Conservation (phyloP, 2,888 invertebrate genomes). For the Ceratothoa steindachneri region DNA sequence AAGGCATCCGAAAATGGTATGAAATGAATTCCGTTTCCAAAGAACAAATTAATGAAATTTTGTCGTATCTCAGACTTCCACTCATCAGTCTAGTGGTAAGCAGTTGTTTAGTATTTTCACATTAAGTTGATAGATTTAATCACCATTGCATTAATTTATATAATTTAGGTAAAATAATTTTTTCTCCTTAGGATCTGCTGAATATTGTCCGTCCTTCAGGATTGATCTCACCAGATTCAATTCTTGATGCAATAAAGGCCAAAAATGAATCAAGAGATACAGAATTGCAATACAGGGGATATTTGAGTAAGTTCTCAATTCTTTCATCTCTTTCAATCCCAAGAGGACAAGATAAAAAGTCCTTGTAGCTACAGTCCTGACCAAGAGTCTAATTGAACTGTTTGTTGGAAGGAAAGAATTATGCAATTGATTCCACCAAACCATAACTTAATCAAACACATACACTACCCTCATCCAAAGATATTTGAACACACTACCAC, state of each 20-base stretch:
- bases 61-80: constrained; percentile 66
- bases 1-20: constrained; percentile 61
- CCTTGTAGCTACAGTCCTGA: not conserved
- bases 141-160: too few species aligned
- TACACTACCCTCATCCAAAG: too few species aligned
- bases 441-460: too few species aligned
- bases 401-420: too few species aligned
- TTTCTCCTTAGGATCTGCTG: constrained; percentile 81
- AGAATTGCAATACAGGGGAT: constrained; percentile 78
- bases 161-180: too few species aligned
- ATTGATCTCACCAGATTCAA: constrained; percentile 79
- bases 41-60: constrained; percentile 49
- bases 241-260: constrained; percentile 90
- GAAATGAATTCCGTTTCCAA: constrained; percentile 36
- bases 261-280: constrained; percentile 73
- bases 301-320: constrained; percentile 60
- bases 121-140: not conserved
- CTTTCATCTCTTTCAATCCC: too few species aligned
- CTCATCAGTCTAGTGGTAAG: constrained; percentile 42
- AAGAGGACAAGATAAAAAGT: not conserved
- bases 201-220: constrained; percentile 81
- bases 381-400: too few species aligned
- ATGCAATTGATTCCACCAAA: too few species aligned
- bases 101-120: not conserved
- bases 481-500: too few species aligned